Evolutionary conservation across 2,113 vertebrate genomes (phyloP), one percentile per base, ranked within the genome.

Genomic region (Lophochroa leadbeateri): DNA sequence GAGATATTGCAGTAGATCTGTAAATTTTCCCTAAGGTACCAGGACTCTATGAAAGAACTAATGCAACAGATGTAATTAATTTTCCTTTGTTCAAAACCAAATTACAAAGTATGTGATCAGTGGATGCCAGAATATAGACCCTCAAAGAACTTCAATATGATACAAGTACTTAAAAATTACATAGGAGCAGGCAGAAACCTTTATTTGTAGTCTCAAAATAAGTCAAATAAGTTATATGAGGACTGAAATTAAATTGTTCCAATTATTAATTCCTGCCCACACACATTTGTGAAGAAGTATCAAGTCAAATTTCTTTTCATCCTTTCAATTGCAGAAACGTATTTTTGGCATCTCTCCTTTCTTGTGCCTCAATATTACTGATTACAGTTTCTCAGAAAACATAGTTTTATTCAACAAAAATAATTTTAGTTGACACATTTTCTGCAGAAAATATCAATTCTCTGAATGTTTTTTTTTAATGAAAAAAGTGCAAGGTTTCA

Each of bases 1-100:
- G 7, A 88, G 28, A 20, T 57, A 60, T 65, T 90, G 86, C 64
- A 84, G 57, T n/a, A 83, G 80, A 52, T 81, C 9, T 75, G 25
- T 68, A 23, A 29, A 28, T 86, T 91, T 85, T 92, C n/a, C 24
- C 17, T 20, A 52, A 13, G 31, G 23, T 83, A 60, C 20, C 18
- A 68, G 60, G 18, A 68, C 35, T 68, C 21, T 71, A 28, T 39
- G 35, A 82, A 83, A 90, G 64, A 90, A n/a, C 9, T 52, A 75
- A 64, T 77, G 35, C 44, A 93, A 72, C 20, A 88, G 33, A 41
- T 94, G 49, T 80, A 91, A 95, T 96, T 94, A 90, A 63, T 87
- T 72, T 95, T 81, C 29, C 37, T 91, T 94, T 96, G 53, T 91
- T 95, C 67, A 88, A 90, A 94, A 60, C 28, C 15, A 87, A 90